Evolutionary conservation across 2,113 vertebrate genomes (phyloP), one percentile per base, ranked within the genome.

Genomic region (Phainopepla nitens): DNA sequence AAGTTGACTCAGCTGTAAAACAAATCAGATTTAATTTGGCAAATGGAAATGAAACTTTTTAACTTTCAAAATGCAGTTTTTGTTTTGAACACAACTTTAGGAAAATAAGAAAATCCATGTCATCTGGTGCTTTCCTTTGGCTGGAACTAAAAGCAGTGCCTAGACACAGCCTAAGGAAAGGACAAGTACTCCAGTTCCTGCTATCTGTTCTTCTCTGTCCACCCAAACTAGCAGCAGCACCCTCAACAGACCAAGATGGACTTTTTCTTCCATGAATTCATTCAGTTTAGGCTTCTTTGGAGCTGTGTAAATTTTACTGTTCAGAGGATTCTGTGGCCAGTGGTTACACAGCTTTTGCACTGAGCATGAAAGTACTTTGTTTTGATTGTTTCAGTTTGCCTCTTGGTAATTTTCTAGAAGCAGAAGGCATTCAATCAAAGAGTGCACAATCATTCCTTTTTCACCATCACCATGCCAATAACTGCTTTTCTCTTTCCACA

Each of bases 81-180:
- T 82, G 61, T 87, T 76, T 90, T 76, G 41, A n/a, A 87, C n/a
- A 60, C 6, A 76, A 23, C 31, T 82, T 56, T 50, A 87, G 87
- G 45, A 93, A 92, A 92, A 90, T 77, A 92, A 89, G 68, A 50
- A 91, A 93, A 94, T 84, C 28, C 44, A 68, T 71, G 53, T 95
- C 92, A 93, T 79, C 57, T 88, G 75, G 21, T 64, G 25, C 50
- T 90, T 84, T 84, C 41, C 27, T 93, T 61, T 64, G 65, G 78
- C 62, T 13, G 13, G 8, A 85, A 24, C 31, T 53, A 53, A 82
- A 56, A 89, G 82, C 44, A 77, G n/a, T 56, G 31, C 51, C 41
- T 51, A 69, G 51, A 47, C 79, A 49, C 13, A 87, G 53, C 41
- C 58, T 60, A 56, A 84, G 50, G 25, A 76, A 39, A 78, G 27